phyloP scores from a whole-genome alignment of 1,140 invertebrate genomes.

The Drosophila orena region DNA sequence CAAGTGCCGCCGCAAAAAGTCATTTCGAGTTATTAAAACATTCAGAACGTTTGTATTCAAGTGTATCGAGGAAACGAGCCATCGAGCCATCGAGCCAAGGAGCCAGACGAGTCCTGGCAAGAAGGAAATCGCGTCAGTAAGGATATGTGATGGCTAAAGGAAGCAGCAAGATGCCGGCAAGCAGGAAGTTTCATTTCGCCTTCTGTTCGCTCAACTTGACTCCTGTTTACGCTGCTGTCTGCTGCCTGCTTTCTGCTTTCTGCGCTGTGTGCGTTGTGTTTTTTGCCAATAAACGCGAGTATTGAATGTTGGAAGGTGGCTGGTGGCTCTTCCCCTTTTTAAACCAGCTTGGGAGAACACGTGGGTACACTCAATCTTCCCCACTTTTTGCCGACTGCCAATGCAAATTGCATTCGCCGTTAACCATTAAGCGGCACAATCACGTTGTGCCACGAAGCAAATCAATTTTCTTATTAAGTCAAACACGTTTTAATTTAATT shows the following conservation, averaged over 20 bases:
- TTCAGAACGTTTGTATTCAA: constrained; percentile 80
- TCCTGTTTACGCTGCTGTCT: constrained; percentile 44
- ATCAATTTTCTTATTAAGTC: constrained; percentile 78
- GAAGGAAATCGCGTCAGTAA: constrained; percentile 54
- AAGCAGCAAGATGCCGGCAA: constrained; percentile 65
- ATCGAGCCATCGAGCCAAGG: constrained; percentile 4
- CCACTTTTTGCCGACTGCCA: constrained; percentile 26
- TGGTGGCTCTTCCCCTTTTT: constrained; percentile 2
- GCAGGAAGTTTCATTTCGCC: constrained; percentile 80
- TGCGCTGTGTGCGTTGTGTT: constrained; percentile 21
- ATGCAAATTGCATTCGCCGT: constrained; percentile 58
- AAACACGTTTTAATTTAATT: constrained; percentile 69
- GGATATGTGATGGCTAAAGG: constrained; percentile 76
- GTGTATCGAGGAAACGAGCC: constrained; percentile 53
- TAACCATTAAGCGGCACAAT: constrained; percentile 42
- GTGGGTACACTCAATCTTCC: constrained; percentile 4
- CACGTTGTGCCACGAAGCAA: constrained; percentile 35
- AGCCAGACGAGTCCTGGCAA: constrained; percentile 8
- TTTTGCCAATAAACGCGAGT: constrained; percentile 77
- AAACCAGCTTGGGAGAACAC: constrained; percentile 20
- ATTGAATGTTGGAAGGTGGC: constrained; percentile 67
- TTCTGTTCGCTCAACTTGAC: constrained; percentile 61
- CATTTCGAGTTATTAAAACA: constrained; percentile 84
- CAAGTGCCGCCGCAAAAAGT: constrained; percentile 67
- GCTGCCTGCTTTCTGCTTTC: constrained; percentile 13